Conservation (phyloP, 2,113 vertebrate species). For the Alosa alosa region DNA sequence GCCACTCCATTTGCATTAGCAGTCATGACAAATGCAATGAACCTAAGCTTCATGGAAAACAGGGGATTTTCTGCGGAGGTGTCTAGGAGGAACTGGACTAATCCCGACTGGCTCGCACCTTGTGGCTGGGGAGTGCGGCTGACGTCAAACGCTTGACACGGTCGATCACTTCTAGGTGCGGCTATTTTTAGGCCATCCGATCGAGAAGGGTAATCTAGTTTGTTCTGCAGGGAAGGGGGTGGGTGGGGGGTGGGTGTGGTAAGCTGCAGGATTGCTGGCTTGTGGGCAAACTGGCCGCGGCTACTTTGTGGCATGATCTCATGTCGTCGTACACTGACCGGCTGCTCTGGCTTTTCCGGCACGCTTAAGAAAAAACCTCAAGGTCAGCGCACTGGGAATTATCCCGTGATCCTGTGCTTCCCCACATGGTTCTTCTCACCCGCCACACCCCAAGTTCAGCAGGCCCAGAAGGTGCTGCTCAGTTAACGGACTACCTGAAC, state of each 20-base stretch:
- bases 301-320: conserved; percentile 18
- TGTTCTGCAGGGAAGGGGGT: not conserved
- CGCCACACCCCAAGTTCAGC: not conserved
- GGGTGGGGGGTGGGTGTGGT: not conserved
- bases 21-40: not conserved
- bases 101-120: conserved; percentile 31
- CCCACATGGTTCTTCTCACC: not conserved
- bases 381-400: not conserved
- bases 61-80: not conserved
- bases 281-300: conserved; percentile 35
- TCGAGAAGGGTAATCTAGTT: conserved; percentile 41
- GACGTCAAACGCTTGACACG: conserved; percentile 36
- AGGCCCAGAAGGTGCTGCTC: not conserved
- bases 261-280: conserved; percentile 5
- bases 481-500: not conserved
- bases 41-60: conserved; percentile 11
- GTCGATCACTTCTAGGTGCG: conserved; percentile 11
- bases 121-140: not conserved
- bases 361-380: not conserved
- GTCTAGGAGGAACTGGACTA: conserved; percentile 13
- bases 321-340: no score
- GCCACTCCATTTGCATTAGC: not conserved
- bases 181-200: conserved; percentile 33
- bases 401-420: not conserved
- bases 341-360: not conserved